These are phyloP conservation scores for Drosophila borealis DNA, from an alignment of 2,888 invertebrate genomes.

Conservation along the genomic window DNA sequence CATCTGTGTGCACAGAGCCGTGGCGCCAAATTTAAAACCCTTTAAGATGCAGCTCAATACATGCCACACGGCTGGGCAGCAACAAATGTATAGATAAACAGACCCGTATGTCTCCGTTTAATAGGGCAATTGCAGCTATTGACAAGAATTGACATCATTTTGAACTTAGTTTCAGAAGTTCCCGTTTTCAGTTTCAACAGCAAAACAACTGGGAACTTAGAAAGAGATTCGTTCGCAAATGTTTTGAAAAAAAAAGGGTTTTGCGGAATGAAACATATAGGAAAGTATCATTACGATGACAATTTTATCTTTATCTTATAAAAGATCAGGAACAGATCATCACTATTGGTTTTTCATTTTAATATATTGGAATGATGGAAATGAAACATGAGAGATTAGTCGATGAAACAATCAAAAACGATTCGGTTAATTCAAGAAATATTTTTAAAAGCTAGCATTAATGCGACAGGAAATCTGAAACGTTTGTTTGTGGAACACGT, in stretches of 20 bases:
- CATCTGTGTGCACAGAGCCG: slow-evolving; percentile 22
- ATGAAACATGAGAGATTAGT: too few species aligned
- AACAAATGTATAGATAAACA: not conserved
- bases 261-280: not conserved
- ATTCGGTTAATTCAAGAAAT: too few species aligned
- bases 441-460: not conserved
- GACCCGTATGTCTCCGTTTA: not conserved
- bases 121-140: not conserved
- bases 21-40: slow-evolving; percentile 28
- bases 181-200: slow-evolving; percentile 1
- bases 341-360: too few species aligned
- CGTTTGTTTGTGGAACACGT: not conserved
- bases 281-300: too few species aligned
- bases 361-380: too few species aligned
- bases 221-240: too few species aligned
- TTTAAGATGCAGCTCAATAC: slow-evolving; percentile 26
- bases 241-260: too few species aligned
- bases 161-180: not conserved
- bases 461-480: too few species aligned
- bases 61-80: slow-evolving; percentile 1
- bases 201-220: not conserved
- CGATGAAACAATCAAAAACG: too few species aligned
- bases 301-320: too few species aligned
- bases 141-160: not conserved
- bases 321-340: too few species aligned